Percentiles rank a stretch among this genome's conserved stretches.
Conservation (phyloP, 2,888 invertebrate genomes). For the Dryobota labecula region DNA sequence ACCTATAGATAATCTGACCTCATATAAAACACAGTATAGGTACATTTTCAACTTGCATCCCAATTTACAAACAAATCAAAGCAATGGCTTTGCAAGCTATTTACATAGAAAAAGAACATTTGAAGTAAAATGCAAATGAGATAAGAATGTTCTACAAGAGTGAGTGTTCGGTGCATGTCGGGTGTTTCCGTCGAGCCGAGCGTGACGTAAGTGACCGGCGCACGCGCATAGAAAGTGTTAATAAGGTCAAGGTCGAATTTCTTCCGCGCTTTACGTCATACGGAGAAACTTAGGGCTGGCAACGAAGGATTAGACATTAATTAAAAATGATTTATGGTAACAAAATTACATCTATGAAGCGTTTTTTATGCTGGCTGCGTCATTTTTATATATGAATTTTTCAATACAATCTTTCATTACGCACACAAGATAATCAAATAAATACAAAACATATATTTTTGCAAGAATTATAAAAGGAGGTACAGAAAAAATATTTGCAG, state of each 20-base stretch:
- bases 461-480: neutral
- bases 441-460: too few relatives aligned
- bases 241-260: constrained; percentile 70
- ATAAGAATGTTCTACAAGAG: constrained; percentile 15
- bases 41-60: neutral
- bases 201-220: constrained; percentile 47
- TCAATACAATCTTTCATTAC: too few relatives aligned
- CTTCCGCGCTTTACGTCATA: constrained; percentile 65
- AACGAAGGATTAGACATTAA: constrained; percentile 12
- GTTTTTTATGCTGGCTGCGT: neutral
- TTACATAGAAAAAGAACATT: constrained; percentile 32
- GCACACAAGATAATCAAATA: too few relatives aligned
- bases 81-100: constrained; percentile 11
- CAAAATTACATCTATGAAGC: neutral
- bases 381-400: too few relatives aligned
- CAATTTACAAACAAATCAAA: constrained; percentile 32
- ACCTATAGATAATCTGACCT: neutral
- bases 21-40: constrained; percentile 1
- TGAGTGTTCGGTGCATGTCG: constrained; percentile 31
- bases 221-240: constrained; percentile 66
- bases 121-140: constrained; percentile 41
- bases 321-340: neutral
- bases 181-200: constrained; percentile 41
- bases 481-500: neutral
- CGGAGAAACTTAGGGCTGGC: constrained; percentile 59